A percentile compares a stretch with the other conserved stretches of the same genome.
phyloP scores from a whole-genome alignment of 2,113 vertebrate species.

The Osmerus mordax region DNA sequence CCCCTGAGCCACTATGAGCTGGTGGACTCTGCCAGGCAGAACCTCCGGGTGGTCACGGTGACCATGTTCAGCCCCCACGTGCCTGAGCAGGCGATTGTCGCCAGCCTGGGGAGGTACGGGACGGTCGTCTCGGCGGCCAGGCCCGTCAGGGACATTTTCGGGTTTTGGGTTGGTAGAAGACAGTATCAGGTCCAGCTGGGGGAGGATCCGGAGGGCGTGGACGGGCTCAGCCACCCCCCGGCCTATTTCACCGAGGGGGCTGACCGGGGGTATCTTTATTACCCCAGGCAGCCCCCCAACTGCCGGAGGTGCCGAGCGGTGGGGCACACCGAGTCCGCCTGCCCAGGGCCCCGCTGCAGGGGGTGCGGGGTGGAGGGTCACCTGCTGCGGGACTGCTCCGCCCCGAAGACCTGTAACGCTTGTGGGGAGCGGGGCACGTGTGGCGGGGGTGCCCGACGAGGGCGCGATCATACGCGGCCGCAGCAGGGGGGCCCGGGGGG shows the following conservation, averaged over 20 bases:
- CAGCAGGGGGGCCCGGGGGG: not conserved
- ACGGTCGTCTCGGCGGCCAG: not conserved
- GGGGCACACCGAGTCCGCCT: not conserved
- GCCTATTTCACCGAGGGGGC: conserved; percentile 4
- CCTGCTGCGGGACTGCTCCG: not conserved
- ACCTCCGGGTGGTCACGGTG: not conserved
- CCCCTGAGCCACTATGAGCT: not conserved
- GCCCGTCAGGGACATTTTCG: not conserved
- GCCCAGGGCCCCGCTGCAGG: not conserved
- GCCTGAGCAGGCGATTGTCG: rapidly evolving
- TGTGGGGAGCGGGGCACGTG: not conserved
- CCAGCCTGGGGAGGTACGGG: not conserved
- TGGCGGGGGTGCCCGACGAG: not conserved
- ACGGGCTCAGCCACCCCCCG: not conserved
- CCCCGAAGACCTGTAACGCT: not conserved
- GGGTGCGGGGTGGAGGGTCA: not conserved
- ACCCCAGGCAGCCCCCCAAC: not conserved
- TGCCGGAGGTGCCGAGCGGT: not conserved
- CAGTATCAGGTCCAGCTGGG: not conserved
- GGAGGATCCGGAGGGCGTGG: not conserved
- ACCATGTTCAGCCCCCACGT: conserved; percentile 9
- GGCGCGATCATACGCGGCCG: not conserved
- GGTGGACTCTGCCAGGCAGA: not conserved
- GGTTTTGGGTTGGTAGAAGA: conserved; percentile 5
- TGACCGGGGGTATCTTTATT: conserved; percentile 4